phyloP scores from a whole-genome alignment of 2,797 vertebrate genomes.

The Heliangelus exortis region DNA sequence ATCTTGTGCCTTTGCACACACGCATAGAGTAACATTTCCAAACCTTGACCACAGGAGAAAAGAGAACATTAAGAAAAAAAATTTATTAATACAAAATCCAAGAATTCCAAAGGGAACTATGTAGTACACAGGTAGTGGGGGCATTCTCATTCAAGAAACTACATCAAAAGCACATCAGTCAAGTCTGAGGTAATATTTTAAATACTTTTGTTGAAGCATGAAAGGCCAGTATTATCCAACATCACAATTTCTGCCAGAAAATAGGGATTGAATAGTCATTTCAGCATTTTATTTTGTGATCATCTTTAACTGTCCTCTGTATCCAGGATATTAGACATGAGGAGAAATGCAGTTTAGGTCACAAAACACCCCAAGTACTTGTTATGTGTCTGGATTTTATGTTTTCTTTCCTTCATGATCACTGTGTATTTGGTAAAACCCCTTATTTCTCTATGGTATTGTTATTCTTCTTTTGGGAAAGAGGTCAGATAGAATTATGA shows the following conservation, averaged over 20 bases:
- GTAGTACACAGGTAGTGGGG: not conserved
- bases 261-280: slow-evolving; percentile 3
- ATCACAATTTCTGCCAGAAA: slow-evolving; percentile 4
- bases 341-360: not conserved
- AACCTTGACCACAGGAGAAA: not conserved
- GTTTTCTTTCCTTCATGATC: not conserved
- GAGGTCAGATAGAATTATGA: not conserved
- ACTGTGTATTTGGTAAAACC: not conserved
- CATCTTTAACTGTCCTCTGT: not conserved
- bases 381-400: not conserved
- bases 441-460: not conserved
- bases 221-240: not conserved
- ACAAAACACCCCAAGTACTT: not conserved
- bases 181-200: slow-evolving; percentile 11
- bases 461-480: not conserved
- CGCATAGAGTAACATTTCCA: not conserved
- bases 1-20: not conserved
- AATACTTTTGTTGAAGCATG: not conserved
- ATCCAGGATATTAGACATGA: not conserved
- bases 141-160: not conserved
- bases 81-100: not conserved
- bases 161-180: not conserved
- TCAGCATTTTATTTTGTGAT: slow-evolving; percentile 26
- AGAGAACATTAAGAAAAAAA: not conserved
- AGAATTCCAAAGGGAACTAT: not conserved